Percentiles rank a stretch among this genome's conserved stretches.
Evolutionary conservation across 2,113 vertebrate species (phyloP).

Genomic region (Brachyistius frenatus): DNA sequence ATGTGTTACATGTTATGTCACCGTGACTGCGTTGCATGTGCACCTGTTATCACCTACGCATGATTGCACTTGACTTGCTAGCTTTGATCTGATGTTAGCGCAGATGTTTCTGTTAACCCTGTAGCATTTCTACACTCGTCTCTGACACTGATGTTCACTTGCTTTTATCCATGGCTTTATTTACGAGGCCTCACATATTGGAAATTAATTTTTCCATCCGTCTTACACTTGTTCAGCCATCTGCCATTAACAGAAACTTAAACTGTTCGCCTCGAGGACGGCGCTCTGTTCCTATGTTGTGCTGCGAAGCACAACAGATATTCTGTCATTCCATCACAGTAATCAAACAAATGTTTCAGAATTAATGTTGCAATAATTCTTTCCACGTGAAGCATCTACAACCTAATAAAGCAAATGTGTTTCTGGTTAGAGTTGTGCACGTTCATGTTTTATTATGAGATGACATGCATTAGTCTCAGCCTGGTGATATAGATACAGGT

Average conservation of each 20-base stretch:
- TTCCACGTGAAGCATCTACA: neutral
- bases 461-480: no score
- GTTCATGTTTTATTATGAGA: no score
- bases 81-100: neutral
- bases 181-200: constrained; percentile 10
- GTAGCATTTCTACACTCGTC: constrained; percentile 1
- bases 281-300: constrained; percentile 6
- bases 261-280: constrained; percentile 15
- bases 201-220: neutral
- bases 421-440: no score
- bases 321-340: constrained; percentile 10
- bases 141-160: constrained; percentile 5
- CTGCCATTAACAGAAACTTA: constrained; percentile 17
- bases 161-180: constrained; percentile 26
- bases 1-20: neutral
- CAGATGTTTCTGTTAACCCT: neutral
- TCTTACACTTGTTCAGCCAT: constrained; percentile 24
- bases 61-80: neutral
- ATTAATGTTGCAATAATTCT: constrained; percentile 6
- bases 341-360: constrained; percentile 20
- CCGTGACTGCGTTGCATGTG: neutral
- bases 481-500: no score
- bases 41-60: neutral
- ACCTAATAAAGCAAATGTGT: no score
- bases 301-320: constrained; percentile 14